Evolutionary conservation across 2,113 vertebrate species (phyloP).

Genomic region (Tyto alba): DNA sequence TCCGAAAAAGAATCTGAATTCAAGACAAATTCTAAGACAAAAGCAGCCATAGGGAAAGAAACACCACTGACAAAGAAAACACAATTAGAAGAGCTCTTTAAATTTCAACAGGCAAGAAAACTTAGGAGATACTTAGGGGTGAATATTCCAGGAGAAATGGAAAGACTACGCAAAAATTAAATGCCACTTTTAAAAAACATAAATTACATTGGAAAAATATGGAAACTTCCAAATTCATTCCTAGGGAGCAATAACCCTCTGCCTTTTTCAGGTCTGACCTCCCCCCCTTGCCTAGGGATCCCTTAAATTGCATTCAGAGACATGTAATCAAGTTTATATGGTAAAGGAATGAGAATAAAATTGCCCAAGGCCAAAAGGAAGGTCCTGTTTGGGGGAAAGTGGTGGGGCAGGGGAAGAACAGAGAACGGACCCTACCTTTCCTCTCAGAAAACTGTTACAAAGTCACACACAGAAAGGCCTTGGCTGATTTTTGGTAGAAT

Average conservation of each 20-base stretch:
- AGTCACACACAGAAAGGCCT: not conserved
- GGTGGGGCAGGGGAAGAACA: not conserved
- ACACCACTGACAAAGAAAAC: not conserved
- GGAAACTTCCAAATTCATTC: not conserved
- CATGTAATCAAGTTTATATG: not conserved
- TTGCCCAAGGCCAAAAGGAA: not conserved
- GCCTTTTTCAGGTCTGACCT: not conserved
- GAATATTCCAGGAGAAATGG: not conserved
- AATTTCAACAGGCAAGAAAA: constrained; percentile 1
- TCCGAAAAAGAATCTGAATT: not conserved
- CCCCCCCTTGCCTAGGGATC: not conserved
- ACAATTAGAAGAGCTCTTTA: not conserved
- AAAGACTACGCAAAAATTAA: not conserved
- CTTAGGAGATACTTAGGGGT: not conserved
- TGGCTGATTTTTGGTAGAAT: not conserved
- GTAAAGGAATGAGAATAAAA: not conserved
- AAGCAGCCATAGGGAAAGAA: not conserved
- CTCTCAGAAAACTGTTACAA: not conserved
- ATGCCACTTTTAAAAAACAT: not conserved
- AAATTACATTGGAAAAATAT: not conserved
- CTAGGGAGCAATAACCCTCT: not conserved
- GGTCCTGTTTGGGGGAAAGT: not conserved
- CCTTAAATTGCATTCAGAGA: not conserved
- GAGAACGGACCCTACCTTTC: not conserved
- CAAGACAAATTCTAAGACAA: not conserved